Evolutionary conservation across 2,888 invertebrate genomes (phyloP).

Genomic region (Abrostola tripartita): DNA sequence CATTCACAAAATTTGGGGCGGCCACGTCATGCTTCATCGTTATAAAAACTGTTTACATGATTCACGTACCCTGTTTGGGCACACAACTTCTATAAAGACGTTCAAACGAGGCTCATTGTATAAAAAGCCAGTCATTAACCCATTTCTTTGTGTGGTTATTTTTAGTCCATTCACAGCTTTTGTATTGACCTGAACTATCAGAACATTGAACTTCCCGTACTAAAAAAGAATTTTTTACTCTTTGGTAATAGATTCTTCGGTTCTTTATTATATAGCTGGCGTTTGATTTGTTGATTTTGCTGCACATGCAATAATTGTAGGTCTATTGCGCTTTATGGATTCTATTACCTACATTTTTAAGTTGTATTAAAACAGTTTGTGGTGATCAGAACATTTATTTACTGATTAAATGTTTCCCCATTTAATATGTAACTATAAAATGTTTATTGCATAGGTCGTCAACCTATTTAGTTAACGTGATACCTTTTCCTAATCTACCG

Average conservation of each 20-base stretch:
- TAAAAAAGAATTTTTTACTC: slow-evolving; percentile 24
- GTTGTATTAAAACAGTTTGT: no score
- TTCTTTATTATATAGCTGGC: slow-evolving; percentile 13
- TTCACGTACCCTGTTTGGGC: slow-evolving; percentile 24
- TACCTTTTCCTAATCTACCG: no score
- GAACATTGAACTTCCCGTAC: slow-evolving; percentile 58
- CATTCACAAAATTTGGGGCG: slow-evolving; percentile 2
- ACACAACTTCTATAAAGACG: slow-evolving; percentile 54
- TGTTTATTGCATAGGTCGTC: no score
- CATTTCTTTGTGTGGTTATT: slow-evolving; percentile 75
- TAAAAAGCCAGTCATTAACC: slow-evolving; percentile 79
- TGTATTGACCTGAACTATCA: slow-evolving; percentile 65
- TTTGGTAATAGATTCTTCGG: slow-evolving; percentile 22
- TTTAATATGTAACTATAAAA: no score
- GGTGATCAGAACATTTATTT: no score
- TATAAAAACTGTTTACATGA: slow-evolving; percentile 46
- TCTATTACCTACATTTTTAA: slow-evolving; percentile 23
- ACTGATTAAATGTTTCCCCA: no score
- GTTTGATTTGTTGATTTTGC: slow-evolving; percentile 53
- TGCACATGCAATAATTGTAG: slow-evolving; percentile 41
- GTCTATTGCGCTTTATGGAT: slow-evolving; percentile 14
- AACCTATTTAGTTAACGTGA: no score
- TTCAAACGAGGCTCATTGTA: slow-evolving; percentile 58
- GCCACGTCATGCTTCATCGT: slow-evolving; percentile 21
- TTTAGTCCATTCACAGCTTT: slow-evolving; percentile 73